Percentiles rank a stretch among this genome's conserved stretches.
These are phyloP conservation scores for Turritopsis rubra DNA, from an alignment of 30 jellyfish, hydroid and myxozoan species.

Conservation along the genomic window DNA sequence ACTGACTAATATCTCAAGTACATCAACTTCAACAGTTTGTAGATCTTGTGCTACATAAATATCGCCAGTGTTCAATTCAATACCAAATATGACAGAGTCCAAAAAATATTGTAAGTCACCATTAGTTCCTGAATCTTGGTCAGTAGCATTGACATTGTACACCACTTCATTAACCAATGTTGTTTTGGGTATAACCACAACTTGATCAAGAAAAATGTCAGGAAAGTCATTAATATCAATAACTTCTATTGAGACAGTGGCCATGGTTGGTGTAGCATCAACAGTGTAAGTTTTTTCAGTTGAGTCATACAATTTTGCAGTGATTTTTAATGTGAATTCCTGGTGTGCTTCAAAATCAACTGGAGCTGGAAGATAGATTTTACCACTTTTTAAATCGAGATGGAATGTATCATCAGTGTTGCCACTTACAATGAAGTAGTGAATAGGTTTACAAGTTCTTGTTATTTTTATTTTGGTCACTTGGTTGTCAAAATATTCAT, in stretches of 20 bases:
- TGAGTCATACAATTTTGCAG: background rate
- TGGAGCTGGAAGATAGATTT: background rate
- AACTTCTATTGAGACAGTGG: background rate
- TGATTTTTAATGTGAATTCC: background rate
- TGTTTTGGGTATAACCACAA: constrained; percentile 26
- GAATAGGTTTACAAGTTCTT: background rate
- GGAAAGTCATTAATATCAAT: background rate
- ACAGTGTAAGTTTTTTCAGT: background rate
- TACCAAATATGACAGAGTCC: background rate
- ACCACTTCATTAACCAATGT: constrained; percentile 34
- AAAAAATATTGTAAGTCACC: background rate
- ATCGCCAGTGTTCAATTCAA: background rate
- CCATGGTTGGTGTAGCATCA: background rate
- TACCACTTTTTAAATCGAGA: background rate
- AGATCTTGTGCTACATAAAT: background rate
- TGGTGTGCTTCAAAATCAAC: constrained; percentile 2
- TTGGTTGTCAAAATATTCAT: background rate
- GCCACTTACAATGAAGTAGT: background rate
- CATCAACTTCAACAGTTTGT: background rate
- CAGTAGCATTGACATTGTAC: constrained; percentile 40
- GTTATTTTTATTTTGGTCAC: background rate
- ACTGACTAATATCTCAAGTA: background rate
- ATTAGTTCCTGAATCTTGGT: constrained; percentile 50
- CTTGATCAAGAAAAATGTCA: background rate
- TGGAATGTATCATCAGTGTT: background rate